Evolutionary conservation across 1,140 invertebrate genomes (phyloP), one percentile per base, ranked within the genome.

Genomic region (Zaprionus lachaisei): DNA sequence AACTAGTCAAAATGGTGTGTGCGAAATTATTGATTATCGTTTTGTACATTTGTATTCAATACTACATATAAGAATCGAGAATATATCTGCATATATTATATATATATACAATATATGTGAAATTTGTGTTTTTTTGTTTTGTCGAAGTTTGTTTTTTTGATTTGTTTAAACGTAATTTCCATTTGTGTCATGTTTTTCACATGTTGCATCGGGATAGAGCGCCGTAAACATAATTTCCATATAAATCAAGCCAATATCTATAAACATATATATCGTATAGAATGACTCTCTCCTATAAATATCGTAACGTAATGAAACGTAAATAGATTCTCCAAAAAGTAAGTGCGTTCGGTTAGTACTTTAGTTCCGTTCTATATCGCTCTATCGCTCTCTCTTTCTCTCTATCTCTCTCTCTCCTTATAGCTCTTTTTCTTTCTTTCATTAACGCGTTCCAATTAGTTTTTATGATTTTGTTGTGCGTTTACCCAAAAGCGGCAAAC

Each of bases 291-390:
- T 85, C 72, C 73, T 83, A 73, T 51, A 63, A 76, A 64, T 56
- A 75, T 60, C n/a, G 55, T 63, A 55, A 22, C 57, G 55, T 24
- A 63, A 64, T 20, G 60, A 73, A 78, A 78, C 70, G 79, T 79
- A 84, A 78, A 85, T 78, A 80, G 83, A 74, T 74, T 78, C 63
- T 63, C 58, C 44, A 75, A 72, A 75, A 67, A 77, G 84, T 87
- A 87, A 87, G 84, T 87, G 84, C 81, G 67, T 87, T 87, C 71
- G 74, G 84, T 89, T 87, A 83, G 84, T 87, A 89, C 72, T 78
- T 81, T 28, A 78, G 75, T 81, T 85, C 60, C 70, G 70, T 81
- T 84, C 47, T 81, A 72, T 77, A 51, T 60, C 51, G 62, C 47
- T 65, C 37, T 66, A 55, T 78, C 44, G 49, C 38, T 68, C 24